Base-by-base conservation (phyloP, 2,797 vertebrate genomes). In the Antennarius maculatus region DNA sequence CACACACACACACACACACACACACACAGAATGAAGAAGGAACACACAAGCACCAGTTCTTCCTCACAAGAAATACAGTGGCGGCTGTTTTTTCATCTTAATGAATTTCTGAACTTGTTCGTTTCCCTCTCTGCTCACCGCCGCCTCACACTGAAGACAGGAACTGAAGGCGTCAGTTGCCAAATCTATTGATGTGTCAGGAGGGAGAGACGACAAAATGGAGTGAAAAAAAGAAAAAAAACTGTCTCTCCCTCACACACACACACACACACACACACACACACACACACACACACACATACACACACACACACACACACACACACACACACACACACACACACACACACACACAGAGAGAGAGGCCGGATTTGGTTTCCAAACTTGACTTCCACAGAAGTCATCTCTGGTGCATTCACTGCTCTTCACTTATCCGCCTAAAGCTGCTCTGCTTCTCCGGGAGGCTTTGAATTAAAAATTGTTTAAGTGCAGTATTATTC, bases 141-240 rank as follows among this genome's bases (percentile, higher is more conserved):
- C 81, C 76, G 79, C 82, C 61, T 76, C 62, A 16, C 42, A 75
- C 54, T 72, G 70, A 52, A 67, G 79, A 79, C 67, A 55, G 74
- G 84, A 91, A 89, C 67, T 61, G 74, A 87, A 88, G 83, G 77
- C 82, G 75, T 79, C 64, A 81, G 77, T 88, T 88, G 91, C 86
- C 86, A 91, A 89, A 90, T 71, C 83, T 77, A 85, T 77, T 89
- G 89, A 91, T 86, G 89, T 89, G 90, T 91, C 88, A 91, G 88
- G 85, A 91, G 89, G 86, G 90, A 92, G 82, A 87, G 75, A 79
- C 79, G 87, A 90, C 85, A 87, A 92, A 91, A 90, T 82, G 71
- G 80, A 89, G 84, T 74, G 84, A 92, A 88, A 86, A 89, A 91
- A 89, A 88, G 81, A 74, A 88, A 80, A 74, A 79, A 85, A 72